Conservation (phyloP, 1,140 invertebrate genomes). For the Pinna nobilis region DNA sequence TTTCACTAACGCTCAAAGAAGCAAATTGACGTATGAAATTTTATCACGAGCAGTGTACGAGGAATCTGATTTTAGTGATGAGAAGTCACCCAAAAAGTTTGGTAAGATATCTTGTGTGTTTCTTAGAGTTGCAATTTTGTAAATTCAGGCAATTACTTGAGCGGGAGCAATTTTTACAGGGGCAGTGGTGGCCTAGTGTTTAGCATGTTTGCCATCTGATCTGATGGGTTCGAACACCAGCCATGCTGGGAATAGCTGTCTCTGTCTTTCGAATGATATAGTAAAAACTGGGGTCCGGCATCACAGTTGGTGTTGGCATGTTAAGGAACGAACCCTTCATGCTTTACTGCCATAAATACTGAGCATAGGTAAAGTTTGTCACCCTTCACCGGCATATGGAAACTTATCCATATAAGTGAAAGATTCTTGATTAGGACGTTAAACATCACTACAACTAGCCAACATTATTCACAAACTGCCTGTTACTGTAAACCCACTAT, state of each 20-base stretch:
- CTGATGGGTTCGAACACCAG: neutral
- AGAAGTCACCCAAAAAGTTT: constrained; percentile 60
- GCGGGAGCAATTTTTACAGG: neutral
- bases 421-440: no score
- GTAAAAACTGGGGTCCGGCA: neutral
- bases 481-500: no score
- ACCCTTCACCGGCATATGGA: no score
- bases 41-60: constrained; percentile 61
- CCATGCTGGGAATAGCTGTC: no score
- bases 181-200: neutral
- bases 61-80: constrained; percentile 34
- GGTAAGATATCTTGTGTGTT: constrained; percentile 46
- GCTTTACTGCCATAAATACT: no score
- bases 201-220: neutral
- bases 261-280: neutral
- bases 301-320: no score
- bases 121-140: neutral
- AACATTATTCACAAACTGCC: no score
- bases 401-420: no score
- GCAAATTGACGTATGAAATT: constrained; percentile 82
- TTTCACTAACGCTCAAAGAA: constrained; percentile 89
- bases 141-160: no score
- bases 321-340: no score
- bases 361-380: no score
- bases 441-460: no score